These are phyloP conservation scores for Bagarius yarrelli DNA, from an alignment of 2,113 vertebrate species.

Conservation along the genomic window DNA sequence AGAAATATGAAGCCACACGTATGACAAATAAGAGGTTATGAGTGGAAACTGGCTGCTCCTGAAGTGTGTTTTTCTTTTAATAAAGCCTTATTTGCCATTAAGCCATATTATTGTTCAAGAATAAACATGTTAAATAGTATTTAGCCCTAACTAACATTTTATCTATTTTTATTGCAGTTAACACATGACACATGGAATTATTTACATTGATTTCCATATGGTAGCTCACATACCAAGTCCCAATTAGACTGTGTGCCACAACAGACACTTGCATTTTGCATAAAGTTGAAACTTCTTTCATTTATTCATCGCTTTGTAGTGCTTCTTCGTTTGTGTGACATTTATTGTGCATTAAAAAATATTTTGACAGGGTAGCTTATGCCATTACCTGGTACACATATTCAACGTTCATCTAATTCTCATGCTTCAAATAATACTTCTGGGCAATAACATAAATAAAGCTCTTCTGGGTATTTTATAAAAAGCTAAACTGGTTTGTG, in stretches of 20 bases:
- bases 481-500: not conserved
- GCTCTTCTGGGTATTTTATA: not conserved
- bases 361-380: not conserved
- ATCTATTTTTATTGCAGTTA: not conserved
- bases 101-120: not conserved
- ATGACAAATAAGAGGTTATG: not conserved
- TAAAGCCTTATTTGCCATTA: not conserved
- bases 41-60: not conserved
- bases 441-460: not conserved
- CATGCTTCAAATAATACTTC: not conserved
- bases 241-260: not conserved
- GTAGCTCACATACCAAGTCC: not conserved
- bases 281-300: not conserved
- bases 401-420: not conserved
- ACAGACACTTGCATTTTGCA: not conserved
- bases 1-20: not conserved
- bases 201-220: not conserved
- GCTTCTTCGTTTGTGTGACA: not conserved
- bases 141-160: not conserved
- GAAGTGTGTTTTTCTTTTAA: not conserved
- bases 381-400: not conserved
- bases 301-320: not conserved
- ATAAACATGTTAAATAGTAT: not conserved
- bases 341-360: not conserved
- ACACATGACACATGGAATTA: not conserved